These are phyloP conservation scores for Microcebus griseorufus DNA, from an alignment of 2,113 vertebrate genomes.

Conservation along the genomic window DNA sequence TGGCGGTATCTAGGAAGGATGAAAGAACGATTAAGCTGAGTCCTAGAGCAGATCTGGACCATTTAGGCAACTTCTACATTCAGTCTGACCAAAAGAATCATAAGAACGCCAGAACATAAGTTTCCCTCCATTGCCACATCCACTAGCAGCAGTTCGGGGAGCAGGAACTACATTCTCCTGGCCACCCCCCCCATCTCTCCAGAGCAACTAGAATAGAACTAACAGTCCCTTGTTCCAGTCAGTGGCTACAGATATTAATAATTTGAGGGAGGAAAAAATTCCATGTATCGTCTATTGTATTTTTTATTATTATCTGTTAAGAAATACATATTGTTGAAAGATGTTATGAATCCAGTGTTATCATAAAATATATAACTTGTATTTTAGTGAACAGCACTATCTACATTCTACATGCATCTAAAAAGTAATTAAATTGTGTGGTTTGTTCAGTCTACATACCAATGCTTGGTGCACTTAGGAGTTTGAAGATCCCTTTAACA, in stretches of 20 bases:
- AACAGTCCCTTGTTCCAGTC: not conserved
- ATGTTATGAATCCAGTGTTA: not conserved
- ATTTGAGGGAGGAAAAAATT: not conserved
- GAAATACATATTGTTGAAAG: not conserved
- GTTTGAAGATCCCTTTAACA: not conserved
- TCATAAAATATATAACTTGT: conserved; percentile 23
- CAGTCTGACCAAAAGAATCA: not conserved
- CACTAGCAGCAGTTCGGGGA: not conserved
- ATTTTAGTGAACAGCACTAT: not conserved
- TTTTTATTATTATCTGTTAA: not conserved
- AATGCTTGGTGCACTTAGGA: not conserved
- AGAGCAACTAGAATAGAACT: not conserved
- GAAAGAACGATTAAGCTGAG: not conserved
- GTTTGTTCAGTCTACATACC: not conserved
- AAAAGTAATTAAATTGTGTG: not conserved
- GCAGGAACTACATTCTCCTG: not conserved
- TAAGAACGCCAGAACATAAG: not conserved
- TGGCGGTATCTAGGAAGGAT: not conserved
- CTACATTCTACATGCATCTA: not conserved
- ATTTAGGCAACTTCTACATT: not conserved
- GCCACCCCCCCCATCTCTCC: not conserved
- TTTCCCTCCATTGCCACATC: not conserved
- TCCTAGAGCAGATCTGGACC: not conserved
- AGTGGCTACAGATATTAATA: not conserved
- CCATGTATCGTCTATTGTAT: not conserved